Conservation (phyloP, 2,113 vertebrate genomes). For the Trochalopteron elliotii region DNA sequence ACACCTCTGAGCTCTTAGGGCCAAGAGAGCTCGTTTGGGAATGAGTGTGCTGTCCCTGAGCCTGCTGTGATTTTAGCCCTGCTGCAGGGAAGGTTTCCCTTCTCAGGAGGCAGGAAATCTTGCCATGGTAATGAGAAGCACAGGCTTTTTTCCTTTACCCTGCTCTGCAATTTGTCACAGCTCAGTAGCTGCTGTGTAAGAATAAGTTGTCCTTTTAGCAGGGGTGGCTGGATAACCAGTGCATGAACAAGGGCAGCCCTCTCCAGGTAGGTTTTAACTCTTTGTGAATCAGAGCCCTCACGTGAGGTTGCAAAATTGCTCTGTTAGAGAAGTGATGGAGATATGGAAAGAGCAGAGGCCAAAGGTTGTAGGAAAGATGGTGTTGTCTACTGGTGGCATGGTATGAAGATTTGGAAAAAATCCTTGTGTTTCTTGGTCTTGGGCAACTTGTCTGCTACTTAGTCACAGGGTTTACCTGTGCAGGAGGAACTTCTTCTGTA, state of each 20-base stretch:
- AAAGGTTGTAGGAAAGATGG: not conserved
- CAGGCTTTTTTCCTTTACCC: not conserved
- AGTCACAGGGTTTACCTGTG: not conserved
- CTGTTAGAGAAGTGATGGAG: not conserved
- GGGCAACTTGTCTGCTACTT: not conserved
- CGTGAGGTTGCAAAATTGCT: rapidly evolving
- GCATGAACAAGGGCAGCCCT: not conserved
- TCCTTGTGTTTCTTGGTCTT: not conserved
- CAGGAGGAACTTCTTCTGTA: not conserved
- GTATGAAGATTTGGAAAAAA: not conserved
- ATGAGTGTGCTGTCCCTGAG: not conserved
- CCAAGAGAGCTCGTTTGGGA: not conserved
- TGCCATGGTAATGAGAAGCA: not conserved
- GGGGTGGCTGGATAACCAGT: not conserved
- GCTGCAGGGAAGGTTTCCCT: not conserved
- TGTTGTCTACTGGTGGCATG: rapidly evolving
- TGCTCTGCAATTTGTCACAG: constrained; percentile 7
- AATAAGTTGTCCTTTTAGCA: not conserved
- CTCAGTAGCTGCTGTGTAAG: constrained; percentile 8
- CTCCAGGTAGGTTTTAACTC: not conserved
- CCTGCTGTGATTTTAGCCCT: not conserved
- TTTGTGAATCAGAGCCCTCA: not conserved
- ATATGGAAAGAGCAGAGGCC: not conserved
- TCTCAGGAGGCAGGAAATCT: not conserved
- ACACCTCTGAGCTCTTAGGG: not conserved